Conservation (phyloP, 2,113 vertebrate species). For the Dicerorhinus sumatrensis region DNA sequence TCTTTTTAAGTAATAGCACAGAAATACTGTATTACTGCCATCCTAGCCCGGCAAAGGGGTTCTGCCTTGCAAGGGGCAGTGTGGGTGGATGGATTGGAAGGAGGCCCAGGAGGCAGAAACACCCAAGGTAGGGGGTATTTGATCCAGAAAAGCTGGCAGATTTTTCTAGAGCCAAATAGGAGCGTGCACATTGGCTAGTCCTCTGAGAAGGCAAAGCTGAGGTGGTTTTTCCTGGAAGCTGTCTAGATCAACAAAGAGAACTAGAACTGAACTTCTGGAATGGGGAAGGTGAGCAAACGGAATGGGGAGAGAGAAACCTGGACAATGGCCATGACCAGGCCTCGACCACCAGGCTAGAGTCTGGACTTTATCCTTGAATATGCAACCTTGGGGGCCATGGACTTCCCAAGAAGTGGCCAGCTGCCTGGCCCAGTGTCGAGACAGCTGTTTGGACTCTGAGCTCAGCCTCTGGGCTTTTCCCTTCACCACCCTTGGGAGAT, state of each 20-base stretch:
- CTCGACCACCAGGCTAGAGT: background rate
- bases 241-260: background rate
- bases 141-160: background rate
- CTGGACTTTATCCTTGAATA: background rate
- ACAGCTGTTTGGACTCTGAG: background rate
- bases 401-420: background rate
- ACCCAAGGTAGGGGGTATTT: background rate
- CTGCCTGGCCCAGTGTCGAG: background rate
- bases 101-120: background rate
- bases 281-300: background rate
- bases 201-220: background rate
- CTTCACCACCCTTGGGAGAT: conserved; percentile 66
- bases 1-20: conserved; percentile 85
- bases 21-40: conserved; percentile 72
- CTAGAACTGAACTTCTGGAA: background rate
- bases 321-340: background rate
- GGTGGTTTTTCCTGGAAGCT: background rate
- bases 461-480: background rate
- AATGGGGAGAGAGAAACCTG: background rate
- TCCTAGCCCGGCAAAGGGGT: background rate
- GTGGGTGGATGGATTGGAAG: background rate
- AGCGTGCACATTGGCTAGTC: background rate
- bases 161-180: background rate
- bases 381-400: background rate
- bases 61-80: background rate